A percentile compares a stretch with the other conserved stretches of the same genome.
Conservation (phyloP, 2,888 invertebrate species). For the Hirtodrosophila alboralis region DNA sequence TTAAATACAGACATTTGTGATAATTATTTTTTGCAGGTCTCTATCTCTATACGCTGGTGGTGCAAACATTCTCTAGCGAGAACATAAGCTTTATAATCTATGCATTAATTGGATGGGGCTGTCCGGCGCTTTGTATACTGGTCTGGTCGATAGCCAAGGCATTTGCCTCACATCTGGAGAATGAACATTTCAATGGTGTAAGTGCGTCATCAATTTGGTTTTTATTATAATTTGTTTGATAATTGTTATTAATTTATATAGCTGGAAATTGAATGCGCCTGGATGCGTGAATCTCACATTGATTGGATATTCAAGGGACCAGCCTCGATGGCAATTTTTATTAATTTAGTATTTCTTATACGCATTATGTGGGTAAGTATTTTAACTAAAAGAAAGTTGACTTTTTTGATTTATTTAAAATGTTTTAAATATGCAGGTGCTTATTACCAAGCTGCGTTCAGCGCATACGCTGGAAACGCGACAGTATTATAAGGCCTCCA, state of each 20-base stretch:
- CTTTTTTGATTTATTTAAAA: neutral
- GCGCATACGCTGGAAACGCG: constrained; percentile 95
- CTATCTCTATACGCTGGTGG: constrained; percentile 93
- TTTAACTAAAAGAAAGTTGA: too few species aligned
- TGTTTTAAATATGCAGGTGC: constrained; percentile 87
- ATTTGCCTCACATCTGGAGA: constrained; percentile 79
- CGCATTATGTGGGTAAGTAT: constrained; percentile 95
- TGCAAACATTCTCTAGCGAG: constrained; percentile 93
- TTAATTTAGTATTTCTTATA: constrained; percentile 92
- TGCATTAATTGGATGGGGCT: constrained; percentile 92
- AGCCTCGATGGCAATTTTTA: constrained; percentile 90
- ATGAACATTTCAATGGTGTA: constrained; percentile 82
- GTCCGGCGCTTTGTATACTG: constrained; percentile 81
- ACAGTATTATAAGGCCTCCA: constrained; percentile 95
- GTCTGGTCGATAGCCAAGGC: constrained; percentile 82
- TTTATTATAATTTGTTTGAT: too few species aligned
- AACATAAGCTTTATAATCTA: constrained; percentile 93
- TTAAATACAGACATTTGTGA: constrained; percentile 17
- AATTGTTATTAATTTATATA: constrained; percentile 54
- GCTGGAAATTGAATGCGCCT: constrained; percentile 87
- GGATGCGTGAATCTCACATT: constrained; percentile 91
- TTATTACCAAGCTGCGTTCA: constrained; percentile 96
- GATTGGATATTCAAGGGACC: constrained; percentile 96
- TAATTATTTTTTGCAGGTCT: constrained; percentile 86
- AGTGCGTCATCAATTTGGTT: constrained; percentile 41